Conservation (phyloP, 2,797 vertebrate genomes). For the Orientallactaga sibirica region DNA sequence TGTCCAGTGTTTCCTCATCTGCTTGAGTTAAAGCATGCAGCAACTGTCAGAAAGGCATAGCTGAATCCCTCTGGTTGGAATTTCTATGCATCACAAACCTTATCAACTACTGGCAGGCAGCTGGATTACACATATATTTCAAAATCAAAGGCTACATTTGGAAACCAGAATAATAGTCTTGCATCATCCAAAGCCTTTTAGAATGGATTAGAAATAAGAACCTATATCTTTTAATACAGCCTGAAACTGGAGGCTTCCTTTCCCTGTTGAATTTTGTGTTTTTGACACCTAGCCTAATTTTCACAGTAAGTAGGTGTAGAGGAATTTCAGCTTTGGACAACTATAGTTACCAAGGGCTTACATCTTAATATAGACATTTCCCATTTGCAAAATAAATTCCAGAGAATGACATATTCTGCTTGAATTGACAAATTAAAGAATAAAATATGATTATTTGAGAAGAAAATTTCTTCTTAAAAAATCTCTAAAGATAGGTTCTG, state of each 20-base stretch:
- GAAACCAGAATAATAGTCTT: conserved; percentile 79
- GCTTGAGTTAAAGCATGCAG: conserved; percentile 59
- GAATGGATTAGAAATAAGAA: conserved; percentile 86
- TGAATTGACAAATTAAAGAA: conserved; percentile 31
- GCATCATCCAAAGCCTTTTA: conserved; percentile 82
- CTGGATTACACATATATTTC: conserved; percentile 88
- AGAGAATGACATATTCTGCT: conserved; percentile 67
- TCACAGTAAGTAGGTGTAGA: conserved; percentile 63
- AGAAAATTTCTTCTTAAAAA: conserved; percentile 17
- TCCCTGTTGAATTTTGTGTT: conserved; percentile 76
- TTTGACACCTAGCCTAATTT: conserved; percentile 64
- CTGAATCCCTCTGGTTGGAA: conserved; percentile 66
- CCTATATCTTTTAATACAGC: conserved; percentile 79
- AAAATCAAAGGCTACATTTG: conserved; percentile 83
- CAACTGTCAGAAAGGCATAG: conserved; percentile 53
- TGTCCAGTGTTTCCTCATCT: conserved; percentile 70
- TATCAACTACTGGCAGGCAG: conserved; percentile 87
- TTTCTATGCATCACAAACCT: conserved; percentile 82
- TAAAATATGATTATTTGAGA: conserved; percentile 41
- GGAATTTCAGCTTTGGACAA: conserved; percentile 82
- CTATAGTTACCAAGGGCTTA: conserved; percentile 53
- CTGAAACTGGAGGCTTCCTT: conserved; percentile 75
- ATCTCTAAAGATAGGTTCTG: conserved; percentile 39
- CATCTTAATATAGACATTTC: conserved; percentile 58
- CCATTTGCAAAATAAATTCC: conserved; percentile 73